Evolutionary conservation across 1,140 invertebrate genomes (phyloP), one percentile per base, ranked within the genome.

Genomic region (Sarcophaga bullata): DNA sequence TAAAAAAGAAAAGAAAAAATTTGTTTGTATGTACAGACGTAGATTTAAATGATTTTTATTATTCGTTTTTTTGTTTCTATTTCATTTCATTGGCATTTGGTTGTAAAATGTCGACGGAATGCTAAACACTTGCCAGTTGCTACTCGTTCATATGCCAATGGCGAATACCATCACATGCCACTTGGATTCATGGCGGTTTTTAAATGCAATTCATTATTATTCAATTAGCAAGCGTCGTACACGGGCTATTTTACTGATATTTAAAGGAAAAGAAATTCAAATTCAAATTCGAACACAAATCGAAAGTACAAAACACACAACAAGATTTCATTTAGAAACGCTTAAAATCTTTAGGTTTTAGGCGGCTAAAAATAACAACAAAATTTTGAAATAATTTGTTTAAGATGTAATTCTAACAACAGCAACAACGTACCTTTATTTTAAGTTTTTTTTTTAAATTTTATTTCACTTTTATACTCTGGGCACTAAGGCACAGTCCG

Each of bases 91-190:
- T 78, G 75, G 75, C 75, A 78, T 78, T 78, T 78, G 25, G 75
- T 78, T 50, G 48, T 78, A 78, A 78, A 78, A 78, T 78, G 75
- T 78, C 75, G 48, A 78, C 75, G 75, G 75, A 78, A 78, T 78
- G 48, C 75, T 78, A 78, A 78, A 78, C 75, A 19, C 75, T 78
- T 78, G 75, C 75, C 75, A 78, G 75, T 78, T 78, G 75, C 75
- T 78, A n/a, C 75, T 19, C n/a, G 75, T 78, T 78, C 75, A 78
- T 78, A 78, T 78, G 75, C 75, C 75, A 78, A 78, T 78, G 75
- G 75, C 75, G 75, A 78, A 78, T 78, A 78, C 75, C 75, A 78
- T 78, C 75, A 78, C 75, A 78, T 78, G 75, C 75, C 75, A 78
- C 75, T 78, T 78, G 75, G 75, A 78, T 78, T 78, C 75, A 78